Evolutionary conservation across 2,797 vertebrate species (phyloP).

Genomic region (Pagetopsis macropterus): DNA sequence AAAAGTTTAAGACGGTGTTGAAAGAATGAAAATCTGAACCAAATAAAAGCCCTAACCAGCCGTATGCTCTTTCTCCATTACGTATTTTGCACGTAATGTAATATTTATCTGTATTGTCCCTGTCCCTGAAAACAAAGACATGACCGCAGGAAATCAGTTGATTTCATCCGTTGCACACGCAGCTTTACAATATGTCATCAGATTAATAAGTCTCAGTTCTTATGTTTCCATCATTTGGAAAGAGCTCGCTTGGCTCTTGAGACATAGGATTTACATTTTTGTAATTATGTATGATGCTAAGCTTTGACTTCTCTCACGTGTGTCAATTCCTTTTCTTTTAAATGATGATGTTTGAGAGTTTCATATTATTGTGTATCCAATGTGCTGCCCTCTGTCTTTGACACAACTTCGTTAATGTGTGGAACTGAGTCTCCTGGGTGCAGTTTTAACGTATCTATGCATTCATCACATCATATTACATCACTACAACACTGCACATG

Average conservation of each 20-base stretch:
- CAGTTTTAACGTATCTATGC: neutral
- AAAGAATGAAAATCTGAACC: constrained; percentile 32
- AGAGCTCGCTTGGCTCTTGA: neutral
- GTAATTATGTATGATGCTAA: too few species aligned
- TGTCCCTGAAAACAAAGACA: neutral
- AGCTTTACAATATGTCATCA: neutral
- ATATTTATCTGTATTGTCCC: neutral
- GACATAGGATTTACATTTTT: too few species aligned
- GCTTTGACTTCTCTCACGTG: too few species aligned
- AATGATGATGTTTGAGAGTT: too few species aligned
- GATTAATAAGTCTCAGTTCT: constrained; percentile 9
- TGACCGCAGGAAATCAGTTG: neutral
- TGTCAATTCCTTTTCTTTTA: too few species aligned
- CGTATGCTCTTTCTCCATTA: neutral
- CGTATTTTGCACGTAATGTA: neutral
- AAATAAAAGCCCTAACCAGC: constrained; percentile 12
- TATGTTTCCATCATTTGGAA: constrained; percentile 8
- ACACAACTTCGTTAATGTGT: constrained; percentile 7
- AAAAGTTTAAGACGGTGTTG: constrained; percentile 4
- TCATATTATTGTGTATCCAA: too few species aligned
- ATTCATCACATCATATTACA: too few species aligned
- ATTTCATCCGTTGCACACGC: too few species aligned
- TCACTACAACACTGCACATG: too few species aligned
- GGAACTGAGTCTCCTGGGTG: neutral
- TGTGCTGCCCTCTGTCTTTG: too few species aligned